A percentile compares a stretch with the other conserved stretches of the same genome.
phyloP scores from a whole-genome alignment of 2,888 invertebrate species.

The Sipunculus nudus region DNA sequence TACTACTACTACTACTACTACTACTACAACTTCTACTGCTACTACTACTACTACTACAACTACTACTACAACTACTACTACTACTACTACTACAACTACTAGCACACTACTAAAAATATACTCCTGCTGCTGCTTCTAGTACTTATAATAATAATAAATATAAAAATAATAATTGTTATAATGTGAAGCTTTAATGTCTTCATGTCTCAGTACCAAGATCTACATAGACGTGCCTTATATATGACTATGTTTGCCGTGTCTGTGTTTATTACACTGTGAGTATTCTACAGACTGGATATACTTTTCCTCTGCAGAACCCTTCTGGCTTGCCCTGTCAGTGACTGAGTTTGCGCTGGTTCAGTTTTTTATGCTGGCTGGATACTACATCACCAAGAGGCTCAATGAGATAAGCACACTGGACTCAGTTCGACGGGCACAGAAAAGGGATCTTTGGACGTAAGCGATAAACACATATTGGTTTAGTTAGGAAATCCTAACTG shows the following conservation, averaged over 20 bases:
- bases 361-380: constrained; percentile 68
- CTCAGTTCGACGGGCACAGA: constrained; percentile 67
- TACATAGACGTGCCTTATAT: no score
- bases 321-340: constrained; percentile 69
- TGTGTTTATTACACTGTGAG: no score
- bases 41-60: neutral
- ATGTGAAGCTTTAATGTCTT: no score
- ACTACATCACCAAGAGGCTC: constrained; percentile 67
- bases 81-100: constrained; percentile 1
- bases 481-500: no score
- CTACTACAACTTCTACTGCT: neutral
- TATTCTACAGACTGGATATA: no score
- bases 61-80: neutral
- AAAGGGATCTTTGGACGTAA: constrained; percentile 69
- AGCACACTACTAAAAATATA: no score
- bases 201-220: no score
- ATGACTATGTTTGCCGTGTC: no score
- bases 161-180: no score
- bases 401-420: constrained; percentile 66
- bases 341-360: constrained; percentile 69
- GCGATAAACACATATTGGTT: no score
- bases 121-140: no score
- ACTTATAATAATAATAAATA: no score
- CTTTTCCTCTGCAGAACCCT: constrained; percentile 69
- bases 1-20: neutral